These are phyloP conservation scores for Pitangus sulphuratus DNA, from an alignment of 2,797 vertebrate genomes.

Conservation along the genomic window DNA sequence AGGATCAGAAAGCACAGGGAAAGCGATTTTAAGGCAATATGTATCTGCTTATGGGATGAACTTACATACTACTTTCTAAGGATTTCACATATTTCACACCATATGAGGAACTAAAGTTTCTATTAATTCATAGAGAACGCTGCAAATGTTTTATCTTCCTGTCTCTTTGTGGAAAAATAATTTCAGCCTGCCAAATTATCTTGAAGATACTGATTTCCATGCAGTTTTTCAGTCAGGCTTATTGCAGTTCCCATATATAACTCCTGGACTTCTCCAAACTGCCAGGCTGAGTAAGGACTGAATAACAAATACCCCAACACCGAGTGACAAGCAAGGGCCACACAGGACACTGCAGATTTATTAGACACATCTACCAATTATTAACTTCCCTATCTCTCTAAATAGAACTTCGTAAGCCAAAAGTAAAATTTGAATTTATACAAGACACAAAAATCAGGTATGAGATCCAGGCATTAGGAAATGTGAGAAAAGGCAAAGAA, in stretches of 20 bases:
- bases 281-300: not conserved
- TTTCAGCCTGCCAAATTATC: not conserved
- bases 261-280: not conserved
- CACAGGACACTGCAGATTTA: not conserved
- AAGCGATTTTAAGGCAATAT: not conserved
- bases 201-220: not conserved
- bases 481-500: not conserved
- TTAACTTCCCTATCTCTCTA: not conserved
- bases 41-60: not conserved
- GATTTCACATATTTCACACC: not conserved
- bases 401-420: not conserved
- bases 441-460: not conserved
- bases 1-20: not conserved
- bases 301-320: not conserved
- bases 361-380: not conserved
- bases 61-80: not conserved
- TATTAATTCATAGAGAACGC: not conserved
- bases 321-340: not conserved
- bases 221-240: not conserved
- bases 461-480: not conserved
- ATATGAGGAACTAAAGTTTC: not conserved
- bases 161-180: not conserved
- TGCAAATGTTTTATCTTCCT: not conserved
- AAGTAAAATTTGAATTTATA: not conserved
- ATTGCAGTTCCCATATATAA: not conserved